Conservation (phyloP, 2,888 invertebrate genomes). For the Drosophila nigricruria region DNA sequence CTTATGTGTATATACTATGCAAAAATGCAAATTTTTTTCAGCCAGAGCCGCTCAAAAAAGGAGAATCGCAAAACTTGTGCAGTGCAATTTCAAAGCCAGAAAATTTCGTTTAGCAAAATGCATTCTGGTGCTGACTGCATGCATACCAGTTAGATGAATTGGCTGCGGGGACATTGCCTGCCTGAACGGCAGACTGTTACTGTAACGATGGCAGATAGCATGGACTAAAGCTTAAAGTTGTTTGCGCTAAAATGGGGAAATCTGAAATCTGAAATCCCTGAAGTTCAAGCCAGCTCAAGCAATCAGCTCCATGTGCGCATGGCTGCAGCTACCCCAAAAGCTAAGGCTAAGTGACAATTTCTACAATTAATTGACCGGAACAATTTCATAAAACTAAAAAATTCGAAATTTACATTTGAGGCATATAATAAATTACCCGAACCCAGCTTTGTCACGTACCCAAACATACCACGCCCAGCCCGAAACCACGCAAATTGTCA, state of each 20-base stretch:
- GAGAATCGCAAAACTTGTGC: conserved; percentile 61
- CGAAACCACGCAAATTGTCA: conserved; percentile 54
- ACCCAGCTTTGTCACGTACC: conserved; percentile 74
- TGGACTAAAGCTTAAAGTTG: conserved; percentile 58
- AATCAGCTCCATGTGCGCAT: conserved; percentile 22
- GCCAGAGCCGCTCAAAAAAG: conserved; percentile 45
- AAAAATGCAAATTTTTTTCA: conserved; percentile 78
- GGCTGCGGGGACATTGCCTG: conserved; percentile 55
- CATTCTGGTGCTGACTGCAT: conserved; percentile 55
- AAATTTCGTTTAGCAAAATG: conserved; percentile 74
- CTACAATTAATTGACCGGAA: conserved; percentile 83
- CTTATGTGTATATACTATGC: conserved; percentile 39
- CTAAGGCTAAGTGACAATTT: conserved; percentile 64
- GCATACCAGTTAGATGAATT: conserved; percentile 54
- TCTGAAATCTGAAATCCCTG: no score
- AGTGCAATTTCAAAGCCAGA: conserved; percentile 75
- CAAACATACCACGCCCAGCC: conserved; percentile 13
- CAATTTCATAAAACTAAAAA: conserved; percentile 81
- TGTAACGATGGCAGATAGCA: not conserved
- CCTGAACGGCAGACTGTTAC: not conserved
- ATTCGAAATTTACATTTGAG: conserved; percentile 56
- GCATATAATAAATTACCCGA: conserved; percentile 79
- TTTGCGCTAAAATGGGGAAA: not conserved
- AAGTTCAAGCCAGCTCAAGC: no score
- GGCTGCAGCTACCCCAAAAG: conserved; percentile 13